Evolutionary conservation across 2,797 vertebrate species (phyloP).

Genomic region (Anableps anableps): DNA sequence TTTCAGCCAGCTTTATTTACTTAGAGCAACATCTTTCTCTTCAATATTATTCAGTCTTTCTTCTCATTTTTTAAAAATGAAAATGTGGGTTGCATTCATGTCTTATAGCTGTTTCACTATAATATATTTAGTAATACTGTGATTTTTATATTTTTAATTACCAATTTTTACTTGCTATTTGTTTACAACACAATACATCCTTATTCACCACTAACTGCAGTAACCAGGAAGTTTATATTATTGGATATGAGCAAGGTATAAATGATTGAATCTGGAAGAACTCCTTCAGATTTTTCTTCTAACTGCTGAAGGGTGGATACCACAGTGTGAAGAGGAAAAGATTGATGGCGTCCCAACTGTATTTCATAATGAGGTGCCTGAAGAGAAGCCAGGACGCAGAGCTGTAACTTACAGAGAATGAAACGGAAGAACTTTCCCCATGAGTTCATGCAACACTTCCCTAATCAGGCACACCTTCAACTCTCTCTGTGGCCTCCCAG

Average conservation of each 20-base stretch:
- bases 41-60: not conserved
- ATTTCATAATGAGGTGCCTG: constrained; percentile 72
- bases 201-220: not conserved
- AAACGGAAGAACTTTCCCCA: constrained; percentile 60
- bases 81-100: not conserved
- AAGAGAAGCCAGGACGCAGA: constrained; percentile 59
- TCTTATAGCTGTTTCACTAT: not conserved
- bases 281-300: constrained; percentile 18
- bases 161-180: not conserved
- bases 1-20: not conserved
- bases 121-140: not conserved
- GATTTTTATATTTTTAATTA: not conserved
- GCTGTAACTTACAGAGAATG: constrained; percentile 58
- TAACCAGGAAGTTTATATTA: not conserved
- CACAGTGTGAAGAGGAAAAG: constrained; percentile 37
- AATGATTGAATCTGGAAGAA: constrained; percentile 7
- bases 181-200: not conserved
- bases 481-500: constrained; percentile 29
- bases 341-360: constrained; percentile 52
- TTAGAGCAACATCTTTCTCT: not conserved
- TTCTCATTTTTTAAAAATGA: not conserved
- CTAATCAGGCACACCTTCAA: constrained; percentile 39
- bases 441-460: constrained; percentile 45
- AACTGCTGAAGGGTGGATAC: constrained; percentile 10
- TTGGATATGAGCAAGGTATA: not conserved